Evolutionary conservation across 1,140 invertebrate genomes (phyloP), one percentile per base, ranked within the genome.

Genomic region (Sitophilus oryzae): DNA sequence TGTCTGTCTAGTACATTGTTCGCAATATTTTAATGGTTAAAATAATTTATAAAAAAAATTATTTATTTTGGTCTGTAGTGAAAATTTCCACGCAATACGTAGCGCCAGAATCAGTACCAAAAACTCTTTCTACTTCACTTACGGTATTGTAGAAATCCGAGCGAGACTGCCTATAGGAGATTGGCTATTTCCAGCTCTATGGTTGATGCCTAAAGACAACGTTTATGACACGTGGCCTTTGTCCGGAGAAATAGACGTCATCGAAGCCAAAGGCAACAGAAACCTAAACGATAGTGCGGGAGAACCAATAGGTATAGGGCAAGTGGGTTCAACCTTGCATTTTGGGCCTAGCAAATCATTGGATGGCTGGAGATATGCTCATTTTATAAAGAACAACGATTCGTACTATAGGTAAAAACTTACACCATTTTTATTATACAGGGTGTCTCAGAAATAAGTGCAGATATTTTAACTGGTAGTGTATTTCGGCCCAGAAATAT

Each of bases 81-180:
- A 42, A 16, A 14, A 78, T 3, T 18, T 81, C 4, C 79, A 80
- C 65, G 82, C 83, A 1, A 73, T 82, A 36, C 75, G 79, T 64
- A 85, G 83, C 55, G 83, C 83, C 0, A 75, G 82, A 36, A 55
- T 88, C n/a, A 77, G 79, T 20, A 82, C 81, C 1, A 73, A 78
- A 1, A 60, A 80, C 5, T 79, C 78, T 1, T 84, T 87, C 67
- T 76, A 73, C 23, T 84, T 83, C 68, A 77, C 73, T 53, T 87
- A 84, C 63, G 85, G 84, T 3, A 71, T 73, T 42, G 71, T 86
- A 3, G 82, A 86, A 66, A 76, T 86, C 10, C 73, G 76, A 48
- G 85, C 84, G 1, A 86, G 83, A 68, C 73, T 86, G 71, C 84
- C 85, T 0, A 68, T 72, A 14, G 85, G 84, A 48, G 85, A 88